Evolutionary conservation across 2,113 vertebrate genomes (phyloP).

Genomic region (Egretta garzetta): DNA sequence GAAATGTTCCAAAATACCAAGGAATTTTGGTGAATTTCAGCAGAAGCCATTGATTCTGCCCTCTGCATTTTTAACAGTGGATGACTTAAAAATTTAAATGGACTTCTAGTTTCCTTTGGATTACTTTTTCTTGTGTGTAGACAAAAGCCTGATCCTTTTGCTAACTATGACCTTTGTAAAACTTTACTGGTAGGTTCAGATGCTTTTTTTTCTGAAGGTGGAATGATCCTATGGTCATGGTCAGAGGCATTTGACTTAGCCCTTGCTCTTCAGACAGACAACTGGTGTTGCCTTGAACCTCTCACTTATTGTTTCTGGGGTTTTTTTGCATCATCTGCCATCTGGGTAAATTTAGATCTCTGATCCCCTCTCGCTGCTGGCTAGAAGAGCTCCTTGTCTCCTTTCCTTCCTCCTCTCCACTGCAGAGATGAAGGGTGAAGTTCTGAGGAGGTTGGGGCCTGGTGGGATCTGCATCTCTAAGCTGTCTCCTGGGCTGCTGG

Average conservation of each 20-base stretch:
- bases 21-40: not conserved
- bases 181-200: not conserved
- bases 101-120: not conserved
- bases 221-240: not conserved
- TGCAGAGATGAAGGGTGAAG: not conserved
- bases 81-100: not conserved
- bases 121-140: not conserved
- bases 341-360: slow-evolving; percentile 13
- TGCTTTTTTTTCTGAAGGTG: not conserved
- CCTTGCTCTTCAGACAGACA: not conserved
- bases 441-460: not conserved
- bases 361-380: slow-evolving; percentile 35
- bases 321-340: not conserved
- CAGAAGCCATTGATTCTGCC: not conserved
- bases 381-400: not conserved
- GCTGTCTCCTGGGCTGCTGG: not conserved
- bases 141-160: not conserved
- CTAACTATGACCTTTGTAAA: not conserved
- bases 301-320: not conserved
- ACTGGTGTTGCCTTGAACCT: not conserved
- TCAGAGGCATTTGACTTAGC: not conserved
- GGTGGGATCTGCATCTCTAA: not conserved
- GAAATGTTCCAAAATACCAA: not conserved
- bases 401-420: not conserved
- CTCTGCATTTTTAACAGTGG: not conserved